These are phyloP conservation scores for Eilema depressum DNA, from an alignment of 2,888 invertebrate genomes.

Conservation along the genomic window DNA sequence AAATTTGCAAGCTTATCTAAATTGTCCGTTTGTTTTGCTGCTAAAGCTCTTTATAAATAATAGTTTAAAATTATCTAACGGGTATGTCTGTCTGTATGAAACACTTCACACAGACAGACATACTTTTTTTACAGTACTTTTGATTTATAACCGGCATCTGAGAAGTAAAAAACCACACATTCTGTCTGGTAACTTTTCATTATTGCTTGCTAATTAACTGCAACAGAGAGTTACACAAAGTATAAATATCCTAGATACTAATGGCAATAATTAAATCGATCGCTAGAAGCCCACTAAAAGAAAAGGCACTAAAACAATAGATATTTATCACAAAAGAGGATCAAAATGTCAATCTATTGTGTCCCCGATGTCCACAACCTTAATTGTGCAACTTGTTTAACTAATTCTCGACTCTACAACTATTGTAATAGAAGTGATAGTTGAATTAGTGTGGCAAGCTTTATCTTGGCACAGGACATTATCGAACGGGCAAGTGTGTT, in stretches of 20 bases:
- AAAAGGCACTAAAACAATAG: conserved; percentile 57
- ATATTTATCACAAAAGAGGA: conserved; percentile 67
- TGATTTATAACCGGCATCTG: too few species aligned
- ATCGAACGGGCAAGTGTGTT: conserved; percentile 68
- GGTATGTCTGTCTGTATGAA: background rate
- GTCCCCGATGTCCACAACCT: conserved; percentile 61
- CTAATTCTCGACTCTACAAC: conserved; percentile 36
- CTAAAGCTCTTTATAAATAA: background rate
- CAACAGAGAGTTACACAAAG: background rate
- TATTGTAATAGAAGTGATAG: conserved; percentile 18
- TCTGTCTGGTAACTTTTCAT: too few species aligned
- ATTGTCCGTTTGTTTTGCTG: conserved; percentile 19
- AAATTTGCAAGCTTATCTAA: conserved; percentile 26
- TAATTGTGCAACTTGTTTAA: conserved; percentile 42
- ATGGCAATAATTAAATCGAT: conserved; percentile 29
- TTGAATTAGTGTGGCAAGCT: background rate
- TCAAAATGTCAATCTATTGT: conserved; percentile 67
- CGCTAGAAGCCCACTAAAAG: conserved; percentile 50
- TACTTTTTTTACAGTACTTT: background rate
- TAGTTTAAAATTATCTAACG: background rate
- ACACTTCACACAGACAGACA: background rate
- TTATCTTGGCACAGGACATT: conserved; percentile 59
- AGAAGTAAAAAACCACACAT: too few species aligned
- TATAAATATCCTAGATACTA: conserved; percentile 10
- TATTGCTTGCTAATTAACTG: too few species aligned